Conservation (phyloP, 2,113 vertebrate species). For the Recurvirostra avosetta region DNA sequence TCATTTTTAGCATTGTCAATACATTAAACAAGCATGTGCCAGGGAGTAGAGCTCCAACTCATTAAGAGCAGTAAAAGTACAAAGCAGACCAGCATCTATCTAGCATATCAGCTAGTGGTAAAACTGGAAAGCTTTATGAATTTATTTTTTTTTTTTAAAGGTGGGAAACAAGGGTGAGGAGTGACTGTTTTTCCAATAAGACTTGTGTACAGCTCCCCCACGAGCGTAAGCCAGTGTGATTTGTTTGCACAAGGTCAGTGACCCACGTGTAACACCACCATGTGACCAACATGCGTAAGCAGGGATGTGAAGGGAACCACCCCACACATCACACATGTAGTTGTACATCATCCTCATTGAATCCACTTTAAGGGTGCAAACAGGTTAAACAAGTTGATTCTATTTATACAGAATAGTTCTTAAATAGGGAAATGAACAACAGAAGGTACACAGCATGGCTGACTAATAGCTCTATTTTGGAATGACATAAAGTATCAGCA, state of each 20-base stretch:
- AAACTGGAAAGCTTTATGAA: not conserved
- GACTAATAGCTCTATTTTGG: not conserved
- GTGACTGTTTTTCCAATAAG: not conserved
- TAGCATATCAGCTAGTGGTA: not conserved
- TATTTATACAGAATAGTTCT: not conserved
- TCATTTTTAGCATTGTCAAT: not conserved
- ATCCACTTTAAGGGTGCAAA: not conserved
- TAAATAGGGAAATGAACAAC: not conserved
- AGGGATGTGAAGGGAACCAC: not conserved
- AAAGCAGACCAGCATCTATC: not conserved
- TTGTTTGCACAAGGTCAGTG: not conserved
- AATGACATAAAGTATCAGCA: not conserved
- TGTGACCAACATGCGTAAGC: accelerated
- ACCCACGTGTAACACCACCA: not conserved
- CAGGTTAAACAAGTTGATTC: not conserved
- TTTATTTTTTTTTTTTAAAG: not conserved
- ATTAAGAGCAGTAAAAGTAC: not conserved
- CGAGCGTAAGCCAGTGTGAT: not conserved
- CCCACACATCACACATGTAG: not conserved
- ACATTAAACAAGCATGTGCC: not conserved
- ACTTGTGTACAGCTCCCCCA: not conserved
- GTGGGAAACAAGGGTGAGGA: not conserved
- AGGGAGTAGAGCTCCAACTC: not conserved
- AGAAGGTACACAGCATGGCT: not conserved
- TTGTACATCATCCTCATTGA: not conserved